Evolutionary conservation across 2,888 invertebrate species (phyloP).

Genomic region (Ophonus ardosiacus): DNA sequence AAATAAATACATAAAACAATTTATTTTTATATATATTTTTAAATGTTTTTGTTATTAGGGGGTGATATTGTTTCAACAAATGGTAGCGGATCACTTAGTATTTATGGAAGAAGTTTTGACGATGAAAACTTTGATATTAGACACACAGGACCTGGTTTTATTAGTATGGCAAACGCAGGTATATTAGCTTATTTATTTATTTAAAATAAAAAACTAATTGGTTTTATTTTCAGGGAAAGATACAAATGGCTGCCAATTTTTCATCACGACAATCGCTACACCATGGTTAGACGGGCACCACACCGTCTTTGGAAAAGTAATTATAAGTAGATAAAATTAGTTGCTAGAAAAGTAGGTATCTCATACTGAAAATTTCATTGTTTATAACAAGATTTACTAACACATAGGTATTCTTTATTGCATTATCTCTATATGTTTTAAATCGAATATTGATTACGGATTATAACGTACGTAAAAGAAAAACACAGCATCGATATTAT

Average conservation of each 20-base stretch:
- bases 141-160: slow-evolving; percentile 89
- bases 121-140: slow-evolving; percentile 92
- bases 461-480: too few species aligned
- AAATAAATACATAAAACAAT: slow-evolving; percentile 71
- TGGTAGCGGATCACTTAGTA: slow-evolving; percentile 90
- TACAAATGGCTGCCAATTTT: slow-evolving; percentile 97
- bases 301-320: slow-evolving; percentile 92
- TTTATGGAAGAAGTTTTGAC: slow-evolving; percentile 90
- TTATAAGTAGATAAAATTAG: slow-evolving; percentile 22
- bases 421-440: slow-evolving; percentile 15
- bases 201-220: neutral
- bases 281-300: slow-evolving; percentile 94
- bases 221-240: slow-evolving; percentile 80
- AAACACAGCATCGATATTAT: too few species aligned
- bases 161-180: slow-evolving; percentile 95
- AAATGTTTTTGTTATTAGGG: neutral
- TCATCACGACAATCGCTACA: slow-evolving; percentile 92
- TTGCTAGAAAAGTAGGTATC: slow-evolving; percentile 9
- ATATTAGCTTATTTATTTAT: slow-evolving; percentile 4
- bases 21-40: neutral
- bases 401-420: slow-evolving; percentile 6
- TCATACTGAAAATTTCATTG: neutral
- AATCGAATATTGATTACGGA: slow-evolving; percentile 29
- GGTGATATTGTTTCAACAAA: slow-evolving; percentile 90
- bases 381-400: slow-evolving; percentile 20